Evolutionary conservation across 1,140 invertebrate genomes (phyloP).

Genomic region (Copidosoma floridanum): DNA sequence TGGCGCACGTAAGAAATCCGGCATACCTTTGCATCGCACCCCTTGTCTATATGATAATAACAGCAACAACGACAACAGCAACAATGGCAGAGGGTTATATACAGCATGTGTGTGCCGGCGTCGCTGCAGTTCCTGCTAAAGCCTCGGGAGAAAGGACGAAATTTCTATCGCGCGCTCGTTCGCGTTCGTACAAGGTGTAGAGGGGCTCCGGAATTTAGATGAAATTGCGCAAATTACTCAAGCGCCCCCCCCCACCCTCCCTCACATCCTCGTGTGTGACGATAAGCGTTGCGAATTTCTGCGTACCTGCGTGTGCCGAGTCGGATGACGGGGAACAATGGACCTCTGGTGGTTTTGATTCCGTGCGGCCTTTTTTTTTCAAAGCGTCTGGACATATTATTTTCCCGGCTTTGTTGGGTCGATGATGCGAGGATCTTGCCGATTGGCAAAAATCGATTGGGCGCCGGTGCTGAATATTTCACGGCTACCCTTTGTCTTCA

Average conservation of each 20-base stretch:
- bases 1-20: constrained; percentile 28
- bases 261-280: constrained; percentile 1
- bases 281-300: constrained; percentile 4
- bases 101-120: constrained; percentile 6
- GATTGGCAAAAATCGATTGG: no score
- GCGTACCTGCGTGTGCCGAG: background rate
- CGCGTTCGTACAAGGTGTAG: no score
- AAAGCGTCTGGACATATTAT: no score
- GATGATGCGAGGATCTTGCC: no score
- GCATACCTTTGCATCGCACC: constrained; percentile 9
- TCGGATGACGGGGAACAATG: constrained; percentile 6
- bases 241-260: constrained; percentile 17
- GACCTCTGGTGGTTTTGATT: constrained; percentile 17
- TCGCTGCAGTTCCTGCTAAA: constrained; percentile 1
- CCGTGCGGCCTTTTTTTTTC: no score
- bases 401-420: no score
- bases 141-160: background rate
- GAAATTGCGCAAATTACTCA: constrained; percentile 56
- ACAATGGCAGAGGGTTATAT: no score
- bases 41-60: no score
- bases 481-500: no score
- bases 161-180: no score
- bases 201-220: constrained; percentile 52
- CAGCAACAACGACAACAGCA: no score
- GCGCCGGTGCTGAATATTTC: no score